Conservation (phyloP, 2,888 invertebrate species). For the Philaethria dido region DNA sequence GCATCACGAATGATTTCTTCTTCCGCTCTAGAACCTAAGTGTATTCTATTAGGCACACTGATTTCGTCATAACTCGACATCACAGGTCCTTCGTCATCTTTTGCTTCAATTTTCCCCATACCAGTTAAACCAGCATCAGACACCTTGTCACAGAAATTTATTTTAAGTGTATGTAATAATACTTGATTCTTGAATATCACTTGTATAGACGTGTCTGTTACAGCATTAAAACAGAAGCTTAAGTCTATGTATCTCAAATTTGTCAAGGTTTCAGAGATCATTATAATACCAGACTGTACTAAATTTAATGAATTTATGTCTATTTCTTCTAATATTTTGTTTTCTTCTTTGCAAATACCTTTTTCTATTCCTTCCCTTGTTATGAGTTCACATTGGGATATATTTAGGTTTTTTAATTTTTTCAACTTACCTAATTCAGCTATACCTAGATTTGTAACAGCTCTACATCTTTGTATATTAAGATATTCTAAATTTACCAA, state of each 20-base stretch:
- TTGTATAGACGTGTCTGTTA: slow-evolving; percentile 87
- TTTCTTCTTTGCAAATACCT: slow-evolving; percentile 82
- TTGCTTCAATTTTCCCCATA: slow-evolving; percentile 78
- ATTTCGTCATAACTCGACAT: slow-evolving; percentile 62
- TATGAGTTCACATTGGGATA: slow-evolving; percentile 87
- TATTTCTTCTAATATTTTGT: slow-evolving; percentile 77
- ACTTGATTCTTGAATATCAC: slow-evolving; percentile 86
- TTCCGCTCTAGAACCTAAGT: slow-evolving; percentile 87
- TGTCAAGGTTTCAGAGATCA: slow-evolving; percentile 83
- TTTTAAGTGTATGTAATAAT: slow-evolving; percentile 82
- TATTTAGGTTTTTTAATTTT: slow-evolving; percentile 84
- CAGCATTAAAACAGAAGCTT: slow-evolving; percentile 87
- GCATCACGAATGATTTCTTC: slow-evolving; percentile 88
- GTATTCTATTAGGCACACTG: slow-evolving; percentile 70
- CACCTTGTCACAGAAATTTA: slow-evolving; percentile 87
- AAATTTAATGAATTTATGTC: slow-evolving; percentile 85
- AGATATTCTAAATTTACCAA: slow-evolving; percentile 84
- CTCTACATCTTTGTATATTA: slow-evolving; percentile 86
- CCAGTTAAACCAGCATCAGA: slow-evolving; percentile 89
- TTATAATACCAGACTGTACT: slow-evolving; percentile 85
- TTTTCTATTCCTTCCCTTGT: slow-evolving; percentile 85
- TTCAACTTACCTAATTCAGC: slow-evolving; percentile 79
- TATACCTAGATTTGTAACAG: slow-evolving; percentile 86
- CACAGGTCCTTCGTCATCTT: slow-evolving; percentile 62
- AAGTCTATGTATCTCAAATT: slow-evolving; percentile 85